Evolutionary conservation across 2,797 vertebrate species (phyloP).

Genomic region (Malurus leucopterus): DNA sequence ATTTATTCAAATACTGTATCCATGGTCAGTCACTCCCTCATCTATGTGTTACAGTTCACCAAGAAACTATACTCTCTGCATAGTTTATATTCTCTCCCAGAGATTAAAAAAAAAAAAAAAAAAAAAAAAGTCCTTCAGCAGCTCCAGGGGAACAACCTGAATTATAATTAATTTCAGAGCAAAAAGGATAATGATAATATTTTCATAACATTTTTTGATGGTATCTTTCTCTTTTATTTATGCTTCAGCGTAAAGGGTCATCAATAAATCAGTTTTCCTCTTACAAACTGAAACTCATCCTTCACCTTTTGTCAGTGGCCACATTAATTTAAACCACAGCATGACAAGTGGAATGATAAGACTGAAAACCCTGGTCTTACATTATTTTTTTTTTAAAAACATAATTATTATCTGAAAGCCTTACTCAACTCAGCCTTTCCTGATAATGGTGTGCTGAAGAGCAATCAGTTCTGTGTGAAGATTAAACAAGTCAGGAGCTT

Average conservation of each 20-base stretch:
- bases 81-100: not conserved
- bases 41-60: not conserved
- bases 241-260: not conserved
- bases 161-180: not conserved
- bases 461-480: not conserved
- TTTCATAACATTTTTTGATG: not conserved
- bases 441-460: not conserved
- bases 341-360: not conserved
- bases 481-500: not conserved
- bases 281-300: not conserved
- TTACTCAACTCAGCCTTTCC: not conserved
- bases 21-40: not conserved
- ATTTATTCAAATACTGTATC: not conserved
- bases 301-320: not conserved
- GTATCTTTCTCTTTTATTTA: not conserved
- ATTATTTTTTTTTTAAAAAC: accelerated
- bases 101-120: not conserved
- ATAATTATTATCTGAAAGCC: not conserved
- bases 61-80: not conserved
- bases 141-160: not conserved
- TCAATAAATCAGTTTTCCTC: not conserved
- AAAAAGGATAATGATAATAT: not conserved
- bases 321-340: not conserved
- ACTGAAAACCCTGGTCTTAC: not conserved
- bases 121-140: not conserved